These are phyloP conservation scores for Proteles cristata DNA, from an alignment of 2,113 vertebrate species.

Conservation along the genomic window DNA sequence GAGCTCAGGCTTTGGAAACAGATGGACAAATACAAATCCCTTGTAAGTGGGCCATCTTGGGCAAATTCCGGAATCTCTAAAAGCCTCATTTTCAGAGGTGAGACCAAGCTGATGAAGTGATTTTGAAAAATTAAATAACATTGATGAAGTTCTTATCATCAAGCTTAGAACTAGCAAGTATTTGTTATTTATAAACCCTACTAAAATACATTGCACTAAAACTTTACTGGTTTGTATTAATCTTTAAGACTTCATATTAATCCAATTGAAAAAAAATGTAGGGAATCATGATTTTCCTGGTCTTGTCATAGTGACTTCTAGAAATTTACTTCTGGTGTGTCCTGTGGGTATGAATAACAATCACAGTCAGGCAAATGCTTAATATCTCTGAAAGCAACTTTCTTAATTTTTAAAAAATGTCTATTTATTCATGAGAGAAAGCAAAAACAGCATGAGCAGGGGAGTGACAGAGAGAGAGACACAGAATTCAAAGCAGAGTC, in stretches of 20 bases:
- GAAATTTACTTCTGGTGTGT: neutral
- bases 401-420: conserved; percentile 52
- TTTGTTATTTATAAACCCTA: conserved; percentile 20
- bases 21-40: neutral
- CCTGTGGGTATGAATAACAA: neutral
- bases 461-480: too few relatives aligned
- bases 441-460: too few relatives aligned
- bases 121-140: conserved; percentile 32
- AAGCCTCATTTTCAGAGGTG: neutral
- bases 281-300: neutral
- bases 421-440: too few relatives aligned
- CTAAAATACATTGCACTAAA: neutral
- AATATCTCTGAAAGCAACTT: conserved; percentile 68
- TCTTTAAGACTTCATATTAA: neutral
- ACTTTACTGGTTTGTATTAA: neutral
- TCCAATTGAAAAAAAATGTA: neutral
- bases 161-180: neutral
- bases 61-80: neutral
- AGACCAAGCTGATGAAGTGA: neutral
- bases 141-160: conserved; percentile 15
- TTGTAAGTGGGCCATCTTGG: neutral
- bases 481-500: too few relatives aligned
- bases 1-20: neutral
- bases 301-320: neutral
- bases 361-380: conserved; percentile 52